A percentile compares a stretch with the other conserved stretches of the same genome.
Evolutionary conservation across 2,888 invertebrate species (phyloP).

Genomic region (Macrosiphum euphorbiae): DNA sequence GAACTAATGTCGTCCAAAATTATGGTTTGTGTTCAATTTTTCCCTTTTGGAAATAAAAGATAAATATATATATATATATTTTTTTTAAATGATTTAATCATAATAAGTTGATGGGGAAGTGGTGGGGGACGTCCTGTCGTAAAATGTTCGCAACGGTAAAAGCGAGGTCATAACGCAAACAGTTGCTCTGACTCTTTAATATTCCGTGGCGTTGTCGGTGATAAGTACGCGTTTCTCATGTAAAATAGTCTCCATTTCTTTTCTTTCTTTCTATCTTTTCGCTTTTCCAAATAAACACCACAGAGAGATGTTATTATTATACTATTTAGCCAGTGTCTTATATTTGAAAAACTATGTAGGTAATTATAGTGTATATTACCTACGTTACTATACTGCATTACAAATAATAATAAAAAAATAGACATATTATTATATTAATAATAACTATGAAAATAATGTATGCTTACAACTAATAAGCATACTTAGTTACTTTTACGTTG

Average conservation of each 20-base stretch:
- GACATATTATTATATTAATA: neutral
- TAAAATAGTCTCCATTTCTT: constrained; percentile 2
- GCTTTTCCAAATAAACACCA: constrained; percentile 3
- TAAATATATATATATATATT: neutral
- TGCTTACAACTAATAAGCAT: neutral
- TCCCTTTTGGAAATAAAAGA: neutral
- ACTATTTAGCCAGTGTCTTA: neutral
- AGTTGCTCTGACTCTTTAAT: constrained; percentile 33
- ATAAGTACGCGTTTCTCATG: constrained; percentile 38
- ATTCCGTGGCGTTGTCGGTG: constrained; percentile 19
- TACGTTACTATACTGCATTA: neutral
- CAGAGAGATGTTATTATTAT: neutral
- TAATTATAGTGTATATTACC: neutral
- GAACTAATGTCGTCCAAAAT: constrained; percentile 18
- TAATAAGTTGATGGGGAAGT: neutral
- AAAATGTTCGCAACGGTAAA: neutral
- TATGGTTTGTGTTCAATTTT: neutral
- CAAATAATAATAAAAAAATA: neutral
- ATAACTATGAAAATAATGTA: neutral
- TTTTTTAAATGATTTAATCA: constrained; percentile 24
- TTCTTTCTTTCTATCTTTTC: neutral
- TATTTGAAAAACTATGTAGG: neutral
- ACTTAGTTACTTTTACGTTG: neutral
- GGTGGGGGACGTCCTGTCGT: neutral
- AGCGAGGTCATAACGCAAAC: constrained; percentile 18